These are phyloP conservation scores for Oreohelix idahoensis DNA, from an alignment of 1,140 invertebrate species.

Conservation along the genomic window DNA sequence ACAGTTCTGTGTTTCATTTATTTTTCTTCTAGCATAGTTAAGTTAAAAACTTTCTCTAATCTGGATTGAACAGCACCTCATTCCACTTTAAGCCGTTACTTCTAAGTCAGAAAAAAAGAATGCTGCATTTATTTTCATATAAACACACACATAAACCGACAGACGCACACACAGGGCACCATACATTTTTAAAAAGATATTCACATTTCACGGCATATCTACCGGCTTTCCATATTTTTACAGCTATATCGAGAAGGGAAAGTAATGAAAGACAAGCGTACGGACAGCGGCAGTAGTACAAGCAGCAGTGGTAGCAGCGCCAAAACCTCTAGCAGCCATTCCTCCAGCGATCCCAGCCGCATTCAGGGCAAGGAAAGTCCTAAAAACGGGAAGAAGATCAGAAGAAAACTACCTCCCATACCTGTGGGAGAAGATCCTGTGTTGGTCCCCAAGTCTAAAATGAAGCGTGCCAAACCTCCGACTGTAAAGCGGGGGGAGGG, in stretches of 20 bases:
- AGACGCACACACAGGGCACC: no score
- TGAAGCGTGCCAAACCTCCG: conserved; percentile 39
- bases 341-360: not conserved
- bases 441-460: conserved; percentile 42
- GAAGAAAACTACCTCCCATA: conserved; percentile 77
- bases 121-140: no score
- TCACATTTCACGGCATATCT: no score
- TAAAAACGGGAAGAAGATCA: conserved; percentile 59
- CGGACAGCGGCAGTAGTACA: conserved; percentile 29
- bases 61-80: no score
- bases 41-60: no score
- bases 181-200: no score
- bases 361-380: conserved; percentile 20
- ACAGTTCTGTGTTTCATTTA: no score
- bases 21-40: no score
- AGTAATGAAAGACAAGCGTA: conserved; percentile 30
- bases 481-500: conserved; percentile 25
- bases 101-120: no score
- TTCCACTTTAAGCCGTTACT: no score
- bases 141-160: no score
- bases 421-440: conserved; percentile 77
- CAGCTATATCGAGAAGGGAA: conserved; percentile 4
- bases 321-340: not conserved
- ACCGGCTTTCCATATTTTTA: no score
- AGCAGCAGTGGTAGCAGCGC: conserved; percentile 9